Evolutionary conservation across 2,888 invertebrate genomes (phyloP), one percentile per base, ranked within the genome.

Genomic region (Hemicrepidius hirtus): DNA sequence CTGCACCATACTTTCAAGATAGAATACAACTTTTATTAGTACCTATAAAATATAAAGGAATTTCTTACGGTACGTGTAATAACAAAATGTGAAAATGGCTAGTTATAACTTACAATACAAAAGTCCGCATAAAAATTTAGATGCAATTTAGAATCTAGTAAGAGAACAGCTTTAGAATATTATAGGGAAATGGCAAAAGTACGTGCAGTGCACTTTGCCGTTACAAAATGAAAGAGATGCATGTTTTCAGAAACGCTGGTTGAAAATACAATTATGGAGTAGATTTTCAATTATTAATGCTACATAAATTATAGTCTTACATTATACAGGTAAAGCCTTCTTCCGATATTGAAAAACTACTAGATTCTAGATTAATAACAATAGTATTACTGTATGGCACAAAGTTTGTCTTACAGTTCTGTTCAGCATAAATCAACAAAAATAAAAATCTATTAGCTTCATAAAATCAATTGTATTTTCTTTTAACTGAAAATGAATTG

Each of bases 111-210:
- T 66, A 66, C 57, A 66, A 46, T 57, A 46, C 66, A 66, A 66
- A 57, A 59, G 59, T 53, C 46, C 60, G 41, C 60, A 50, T 68
- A 73, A 75, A 75, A 75, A 70, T 70, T 73, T 70, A 75, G 73
- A 70, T 75, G 75, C 75, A 75, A 73, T 73, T 70, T 71, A 64
- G 60, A 70, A 65, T 68, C 73, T 71, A 68, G 75, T 68, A 75
- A 73, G 70, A 69, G 73, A 74, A 72, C 67, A 41, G 62, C 63
- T 64, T 59, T 32, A 63, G 70, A 73, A 73, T 73, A 63, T 69
- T 66, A 73, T 70, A 68, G 64, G 65, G 73, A 73, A 73, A 71
- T 73, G 73, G 70, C 68, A 46, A 55, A 53, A 71, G n/a, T 72
- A 75, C 75, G 72, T 75, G 75, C 69, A 49, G 46, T 59, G 71